Evolutionary conservation across 2,113 vertebrate genomes (phyloP).

Genomic region (Maccullochella peelii): DNA sequence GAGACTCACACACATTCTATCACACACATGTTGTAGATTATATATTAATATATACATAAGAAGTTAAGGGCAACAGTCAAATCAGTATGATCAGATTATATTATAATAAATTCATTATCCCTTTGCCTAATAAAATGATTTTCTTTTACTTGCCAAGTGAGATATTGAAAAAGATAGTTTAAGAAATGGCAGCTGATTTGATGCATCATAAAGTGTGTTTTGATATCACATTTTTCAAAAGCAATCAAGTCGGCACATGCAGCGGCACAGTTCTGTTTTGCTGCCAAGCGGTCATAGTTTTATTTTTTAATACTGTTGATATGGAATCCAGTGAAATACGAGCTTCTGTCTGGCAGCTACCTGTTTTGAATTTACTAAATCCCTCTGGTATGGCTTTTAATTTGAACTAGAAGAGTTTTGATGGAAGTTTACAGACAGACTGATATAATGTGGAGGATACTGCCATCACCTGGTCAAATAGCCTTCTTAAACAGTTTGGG

Average conservation of each 20-base stretch:
- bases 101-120: too few species aligned
- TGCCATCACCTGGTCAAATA: conserved; percentile 64
- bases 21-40: not conserved
- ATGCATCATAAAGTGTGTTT: not conserved
- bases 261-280: not conserved
- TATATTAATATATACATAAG: too few species aligned
- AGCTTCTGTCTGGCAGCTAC: not conserved
- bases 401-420: not conserved
- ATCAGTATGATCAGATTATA: too few species aligned
- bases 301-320: not conserved
- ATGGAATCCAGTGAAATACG: not conserved
- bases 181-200: not conserved
- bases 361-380: not conserved
- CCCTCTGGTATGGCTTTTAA: not conserved
- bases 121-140: not conserved
- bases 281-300: not conserved
- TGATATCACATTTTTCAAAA: not conserved
- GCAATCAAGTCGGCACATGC: not conserved
- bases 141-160: not conserved
- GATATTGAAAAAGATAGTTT: not conserved
- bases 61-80: too few species aligned
- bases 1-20: not conserved
- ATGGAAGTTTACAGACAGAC: not conserved
- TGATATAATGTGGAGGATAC: conserved; percentile 26
- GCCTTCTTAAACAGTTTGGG: not conserved